Percentiles rank a stretch among this genome's conserved stretches.
These are phyloP conservation scores for Phalera bucephala DNA, from an alignment of 2,888 invertebrate genomes.

Conservation along the genomic window DNA sequence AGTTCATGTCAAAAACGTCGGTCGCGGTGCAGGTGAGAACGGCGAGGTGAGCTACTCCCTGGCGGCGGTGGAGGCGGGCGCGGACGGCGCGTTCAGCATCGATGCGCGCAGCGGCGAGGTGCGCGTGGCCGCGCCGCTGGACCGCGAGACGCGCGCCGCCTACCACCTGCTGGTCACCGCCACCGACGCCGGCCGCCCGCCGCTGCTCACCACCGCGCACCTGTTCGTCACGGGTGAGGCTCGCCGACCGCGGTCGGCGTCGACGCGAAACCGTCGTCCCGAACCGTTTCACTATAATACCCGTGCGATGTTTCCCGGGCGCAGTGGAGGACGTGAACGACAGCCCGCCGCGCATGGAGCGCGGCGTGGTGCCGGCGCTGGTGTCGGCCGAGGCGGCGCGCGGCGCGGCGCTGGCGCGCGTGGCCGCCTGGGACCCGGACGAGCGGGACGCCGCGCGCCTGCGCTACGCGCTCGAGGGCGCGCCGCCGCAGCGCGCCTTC, in stretches of 20 bases:
- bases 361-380: conserved; percentile 89
- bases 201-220: conserved; percentile 90
- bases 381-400: conserved; percentile 92
- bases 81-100: conserved; percentile 86
- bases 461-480: conserved; percentile 88
- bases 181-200: conserved; percentile 92
- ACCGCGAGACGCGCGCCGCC: conserved; percentile 88
- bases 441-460: conserved; percentile 88
- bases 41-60: conserved; percentile 31
- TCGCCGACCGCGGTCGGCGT: not conserved
- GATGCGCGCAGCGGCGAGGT: conserved; percentile 90
- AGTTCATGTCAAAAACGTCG: no score
- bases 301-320: no score
- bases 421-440: conserved; percentile 95
- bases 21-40: conserved; percentile 28
- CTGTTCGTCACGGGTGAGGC: conserved; percentile 89
- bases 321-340: conserved; percentile 95
- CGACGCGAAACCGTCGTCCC: not conserved
- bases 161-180: conserved; percentile 93
- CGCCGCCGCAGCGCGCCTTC: conserved; percentile 44
- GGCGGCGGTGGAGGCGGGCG: conserved; percentile 69
- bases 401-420: conserved; percentile 94
- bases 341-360: conserved; percentile 93
- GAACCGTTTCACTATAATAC: no score
- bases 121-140: conserved; percentile 89